Base-by-base conservation (phyloP, 2,797 vertebrate species). In the Chelon auratus region DNA sequence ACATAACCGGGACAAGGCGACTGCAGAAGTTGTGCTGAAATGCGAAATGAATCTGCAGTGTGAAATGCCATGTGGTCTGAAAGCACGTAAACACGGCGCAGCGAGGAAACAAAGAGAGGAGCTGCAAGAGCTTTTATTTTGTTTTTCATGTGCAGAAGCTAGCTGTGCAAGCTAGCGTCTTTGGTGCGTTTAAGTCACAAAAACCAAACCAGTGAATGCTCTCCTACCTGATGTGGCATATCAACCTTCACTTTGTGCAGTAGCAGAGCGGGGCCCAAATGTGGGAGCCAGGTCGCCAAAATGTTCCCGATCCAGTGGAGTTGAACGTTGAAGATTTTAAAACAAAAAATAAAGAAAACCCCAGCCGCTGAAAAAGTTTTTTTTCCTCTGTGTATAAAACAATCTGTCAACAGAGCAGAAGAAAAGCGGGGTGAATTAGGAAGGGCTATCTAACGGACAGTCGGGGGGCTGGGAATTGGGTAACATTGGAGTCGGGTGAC, bases 221-320 rank as follows among this genome's bases (percentile, higher is more conserved):
- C 12, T 66, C 88, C 91, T 89, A 93, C 93, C 93, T 93, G 93
- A 84, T 92, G 89, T 86, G 85, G 85, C 93, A 93, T 92, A 89
- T 88, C 88, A 88, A 85, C 83, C 83, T 81, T 91, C 72, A 83
- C 81, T 88, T 48, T 67, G 83, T 75, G 83, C 77, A 63, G 78
- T 59, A 73, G 78, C 74, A 50, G 77, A 73, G 53, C 20, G 62
- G 24, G 54, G 9, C 51, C 75, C 59, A 75, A 80, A 73, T 72
- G 64, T 53, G 66, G 81, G 66, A 82, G 78, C 74, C 83, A 79
- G 75, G 70, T 77, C 68, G 62, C 64, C 75, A 68, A 77, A 74
- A 68, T 61, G 56, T 75, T 53, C 10, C 74, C 63, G 63, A 70
- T 72, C 48, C 63, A 78, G 79, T 62, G 51, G 76, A 85, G 79